These are phyloP conservation scores for Nyctibius grandis DNA, from an alignment of 2,797 vertebrate genomes.

Conservation along the genomic window DNA sequence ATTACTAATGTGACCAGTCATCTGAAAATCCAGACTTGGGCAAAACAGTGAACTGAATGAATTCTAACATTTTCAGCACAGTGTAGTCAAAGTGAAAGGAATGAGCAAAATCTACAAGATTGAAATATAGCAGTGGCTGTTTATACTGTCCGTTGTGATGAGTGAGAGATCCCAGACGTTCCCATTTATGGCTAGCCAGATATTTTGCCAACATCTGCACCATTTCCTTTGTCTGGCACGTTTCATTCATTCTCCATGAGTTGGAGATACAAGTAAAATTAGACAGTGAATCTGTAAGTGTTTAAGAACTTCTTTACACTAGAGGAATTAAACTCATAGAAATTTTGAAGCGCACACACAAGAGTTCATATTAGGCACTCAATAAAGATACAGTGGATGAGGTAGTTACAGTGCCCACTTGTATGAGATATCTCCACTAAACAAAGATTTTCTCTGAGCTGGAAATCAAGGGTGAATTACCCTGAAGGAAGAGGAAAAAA, in stretches of 20 bases:
- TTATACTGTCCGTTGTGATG: background rate
- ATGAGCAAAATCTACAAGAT: background rate
- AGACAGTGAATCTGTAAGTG: background rate
- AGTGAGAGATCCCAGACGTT: background rate
- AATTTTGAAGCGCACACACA: background rate
- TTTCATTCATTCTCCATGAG: background rate
- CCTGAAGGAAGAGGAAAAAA: background rate
- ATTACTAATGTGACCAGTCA: background rate
- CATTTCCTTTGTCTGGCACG: background rate
- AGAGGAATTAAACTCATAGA: background rate
- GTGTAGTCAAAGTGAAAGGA: background rate
- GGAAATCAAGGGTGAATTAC: background rate
- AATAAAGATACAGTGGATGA: background rate
- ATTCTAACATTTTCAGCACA: background rate
- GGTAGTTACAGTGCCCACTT: background rate
- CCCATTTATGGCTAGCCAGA: background rate
- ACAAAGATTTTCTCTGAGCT: background rate
- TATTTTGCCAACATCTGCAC: background rate
- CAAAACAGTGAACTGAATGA: background rate
- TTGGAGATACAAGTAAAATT: background rate
- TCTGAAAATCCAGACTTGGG: background rate
- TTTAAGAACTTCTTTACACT: background rate
- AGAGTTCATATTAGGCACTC: background rate
- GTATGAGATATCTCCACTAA: fast-evolving
- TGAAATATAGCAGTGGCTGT: background rate